These are phyloP conservation scores for Lasiommata megera DNA, from an alignment of 2,888 invertebrate species.

Conservation along the genomic window DNA sequence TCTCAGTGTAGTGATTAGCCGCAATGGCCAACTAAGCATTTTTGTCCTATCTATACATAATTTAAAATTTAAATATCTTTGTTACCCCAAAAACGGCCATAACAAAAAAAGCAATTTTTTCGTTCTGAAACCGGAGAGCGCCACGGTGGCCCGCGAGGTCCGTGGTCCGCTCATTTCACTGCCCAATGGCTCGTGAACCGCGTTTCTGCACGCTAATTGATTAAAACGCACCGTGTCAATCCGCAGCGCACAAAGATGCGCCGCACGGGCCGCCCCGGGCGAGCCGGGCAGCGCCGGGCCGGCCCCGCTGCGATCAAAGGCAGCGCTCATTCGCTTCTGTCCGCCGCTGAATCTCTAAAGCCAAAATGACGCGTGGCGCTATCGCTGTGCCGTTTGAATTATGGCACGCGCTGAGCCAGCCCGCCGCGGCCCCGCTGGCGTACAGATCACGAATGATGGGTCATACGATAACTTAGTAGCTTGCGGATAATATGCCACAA, in stretches of 20 bases:
- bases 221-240: constrained; percentile 79
- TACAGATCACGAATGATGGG: neutral
- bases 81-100: constrained; percentile 30
- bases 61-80: neutral
- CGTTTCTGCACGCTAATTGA: constrained; percentile 72
- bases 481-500: no score
- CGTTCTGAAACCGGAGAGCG: constrained; percentile 67
- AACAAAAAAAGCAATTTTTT: constrained; percentile 25
- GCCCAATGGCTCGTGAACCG: constrained; percentile 69
- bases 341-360: constrained; percentile 37
- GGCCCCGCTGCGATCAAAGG: constrained; percentile 48
- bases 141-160: constrained; percentile 60
- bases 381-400: constrained; percentile 36
- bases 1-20: no score
- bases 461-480: neutral
- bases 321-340: constrained; percentile 37
- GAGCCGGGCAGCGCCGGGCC: constrained; percentile 37
- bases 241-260: constrained; percentile 37
- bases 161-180: constrained; percentile 72
- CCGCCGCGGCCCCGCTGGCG: neutral
- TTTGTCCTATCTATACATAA: neutral
- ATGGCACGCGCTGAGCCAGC: constrained; percentile 22
- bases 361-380: constrained; percentile 37
- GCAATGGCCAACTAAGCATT: neutral
- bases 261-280: neutral